Evolutionary conservation across 2,888 invertebrate genomes (phyloP).

Genomic region (Julus scanicus): DNA sequence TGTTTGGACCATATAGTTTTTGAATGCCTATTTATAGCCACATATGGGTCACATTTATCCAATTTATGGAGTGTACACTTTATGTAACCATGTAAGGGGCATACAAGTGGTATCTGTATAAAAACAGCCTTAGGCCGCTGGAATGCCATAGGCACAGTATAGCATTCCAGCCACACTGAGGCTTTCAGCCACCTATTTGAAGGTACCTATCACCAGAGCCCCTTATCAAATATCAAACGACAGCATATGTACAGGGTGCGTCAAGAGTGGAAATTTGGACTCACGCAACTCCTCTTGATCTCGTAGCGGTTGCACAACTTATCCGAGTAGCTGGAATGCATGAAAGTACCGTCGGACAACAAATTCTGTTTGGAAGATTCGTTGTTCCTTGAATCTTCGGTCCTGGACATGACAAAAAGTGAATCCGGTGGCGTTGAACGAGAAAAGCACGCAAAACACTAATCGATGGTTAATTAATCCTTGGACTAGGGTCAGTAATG

Average conservation of each 20-base stretch:
- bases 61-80: too few relatives aligned
- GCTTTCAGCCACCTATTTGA: too few relatives aligned
- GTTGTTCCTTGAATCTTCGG: not conserved
- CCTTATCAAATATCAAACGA: not conserved
- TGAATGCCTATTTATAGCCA: too few relatives aligned
- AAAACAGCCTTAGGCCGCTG: too few relatives aligned
- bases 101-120: too few relatives aligned
- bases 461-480: not conserved
- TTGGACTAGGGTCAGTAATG: not conserved
- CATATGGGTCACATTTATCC: too few relatives aligned
- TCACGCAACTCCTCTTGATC: slow-evolving; percentile 53
- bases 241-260: not conserved
- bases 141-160: too few relatives aligned
- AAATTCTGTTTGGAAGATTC: not conserved
- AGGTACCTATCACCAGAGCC: too few relatives aligned
- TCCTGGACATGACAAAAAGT: slow-evolving; percentile 11
- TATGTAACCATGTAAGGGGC: too few relatives aligned
- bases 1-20: too few relatives aligned
- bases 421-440: too few relatives aligned
- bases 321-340: slow-evolving; percentile 35
- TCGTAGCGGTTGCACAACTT: slow-evolving; percentile 66
- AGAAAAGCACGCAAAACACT: not conserved
- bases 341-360: not conserved
- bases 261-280: not conserved
- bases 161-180: too few relatives aligned